A percentile compares a stretch with the other conserved stretches of the same genome.
phyloP scores from a whole-genome alignment of 2,888 invertebrate genomes.

The Gisinianus flammeolus region DNA sequence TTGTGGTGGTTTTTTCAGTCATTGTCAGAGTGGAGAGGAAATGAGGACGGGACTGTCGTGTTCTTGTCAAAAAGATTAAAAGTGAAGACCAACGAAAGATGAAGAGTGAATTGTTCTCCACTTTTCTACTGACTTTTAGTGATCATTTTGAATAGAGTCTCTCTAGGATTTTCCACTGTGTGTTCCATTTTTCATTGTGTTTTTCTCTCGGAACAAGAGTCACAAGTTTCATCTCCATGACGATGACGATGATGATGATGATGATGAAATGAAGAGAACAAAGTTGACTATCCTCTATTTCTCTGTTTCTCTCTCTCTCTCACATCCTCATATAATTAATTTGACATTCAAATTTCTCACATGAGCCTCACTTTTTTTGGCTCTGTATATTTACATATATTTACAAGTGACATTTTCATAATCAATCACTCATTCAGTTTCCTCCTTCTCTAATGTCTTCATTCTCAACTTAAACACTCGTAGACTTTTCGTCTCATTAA shows the following conservation, averaged over 20 bases:
- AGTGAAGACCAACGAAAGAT: not conserved
- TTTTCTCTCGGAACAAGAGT: not conserved
- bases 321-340: not conserved
- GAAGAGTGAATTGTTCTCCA: not conserved
- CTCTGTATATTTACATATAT: not conserved
- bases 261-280: not conserved
- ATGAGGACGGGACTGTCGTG: not conserved
- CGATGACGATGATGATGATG: not conserved
- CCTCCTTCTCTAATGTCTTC: not conserved
- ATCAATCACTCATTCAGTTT: constrained; percentile 8
- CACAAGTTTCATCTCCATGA: not conserved
- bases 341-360: not conserved
- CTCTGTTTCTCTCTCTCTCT: not conserved
- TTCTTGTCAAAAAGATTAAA: constrained; percentile 8
- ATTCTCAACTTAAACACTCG: not conserved
- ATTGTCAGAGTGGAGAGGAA: not conserved
- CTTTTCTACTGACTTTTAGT: not conserved
- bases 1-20: not conserved
- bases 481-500: not conserved
- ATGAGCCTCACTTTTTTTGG: not conserved
- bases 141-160: not conserved
- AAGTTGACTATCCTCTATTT: not conserved
- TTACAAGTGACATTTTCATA: constrained; percentile 4
- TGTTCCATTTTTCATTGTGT: no score
- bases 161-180: no score